A percentile compares a stretch with the other conserved stretches of the same genome.
Evolutionary conservation across 1,140 invertebrate genomes (phyloP).

Genomic region (Prorops nasuta): DNA sequence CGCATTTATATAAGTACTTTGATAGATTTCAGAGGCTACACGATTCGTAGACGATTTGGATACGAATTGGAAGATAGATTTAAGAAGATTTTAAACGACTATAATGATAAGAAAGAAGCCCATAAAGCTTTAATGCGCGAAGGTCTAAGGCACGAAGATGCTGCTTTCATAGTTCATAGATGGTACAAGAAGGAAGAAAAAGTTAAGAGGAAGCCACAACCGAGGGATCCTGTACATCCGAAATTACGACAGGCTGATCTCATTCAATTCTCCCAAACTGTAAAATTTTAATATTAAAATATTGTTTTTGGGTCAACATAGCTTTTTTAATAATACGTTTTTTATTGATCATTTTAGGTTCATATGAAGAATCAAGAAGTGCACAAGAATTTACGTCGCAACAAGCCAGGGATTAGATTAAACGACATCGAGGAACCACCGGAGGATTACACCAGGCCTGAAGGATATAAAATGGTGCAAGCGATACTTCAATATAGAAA

Average conservation of each 20-base stretch:
- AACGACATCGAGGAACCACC: constrained; percentile 59
- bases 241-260: constrained; percentile 54
- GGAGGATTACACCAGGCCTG: constrained; percentile 60
- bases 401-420: constrained; percentile 62
- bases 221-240: constrained; percentile 40
- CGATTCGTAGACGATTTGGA: constrained; percentile 64
- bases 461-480: constrained; percentile 63
- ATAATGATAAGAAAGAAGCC: constrained; percentile 46
- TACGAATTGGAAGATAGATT: constrained; percentile 57
- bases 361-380: constrained; percentile 69
- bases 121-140: constrained; percentile 48
- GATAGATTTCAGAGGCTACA: constrained; percentile 67
- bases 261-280: constrained; percentile 57
- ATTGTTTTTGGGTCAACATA: constrained; percentile 50
- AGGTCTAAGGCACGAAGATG: constrained; percentile 56
- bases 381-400: constrained; percentile 66
- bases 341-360: constrained; percentile 50
- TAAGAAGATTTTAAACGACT: constrained; percentile 49
- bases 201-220: constrained; percentile 33
- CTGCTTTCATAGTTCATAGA: constrained; percentile 50
- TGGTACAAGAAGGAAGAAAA: constrained; percentile 50
- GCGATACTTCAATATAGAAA: constrained; percentile 51
- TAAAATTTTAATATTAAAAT: constrained; percentile 58
- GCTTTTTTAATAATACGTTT: neutral
- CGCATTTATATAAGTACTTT: too few relatives aligned